These are phyloP conservation scores for Lytechinus variegatus DNA, from an alignment of 35 echinoderm and acorn worm genomes.

Conservation along the genomic window DNA sequence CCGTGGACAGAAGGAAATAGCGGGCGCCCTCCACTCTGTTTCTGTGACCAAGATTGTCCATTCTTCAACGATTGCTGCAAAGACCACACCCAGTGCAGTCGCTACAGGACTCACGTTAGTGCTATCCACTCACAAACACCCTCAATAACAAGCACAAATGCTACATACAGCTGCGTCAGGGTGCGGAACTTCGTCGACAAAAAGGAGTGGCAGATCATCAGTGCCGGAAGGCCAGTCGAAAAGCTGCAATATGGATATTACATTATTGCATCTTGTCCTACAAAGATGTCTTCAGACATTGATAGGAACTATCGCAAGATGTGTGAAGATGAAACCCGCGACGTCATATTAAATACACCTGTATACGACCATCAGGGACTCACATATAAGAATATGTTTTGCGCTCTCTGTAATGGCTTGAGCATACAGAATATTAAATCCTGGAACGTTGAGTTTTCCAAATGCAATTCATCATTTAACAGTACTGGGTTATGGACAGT, in stretches of 20 bases:
- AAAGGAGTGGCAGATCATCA: background rate
- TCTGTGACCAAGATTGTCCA: conserved; percentile 25
- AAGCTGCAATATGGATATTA: conserved; percentile 35
- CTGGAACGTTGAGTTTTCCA: conserved; percentile 23
- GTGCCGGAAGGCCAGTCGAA: background rate
- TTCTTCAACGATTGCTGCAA: conserved; percentile 42
- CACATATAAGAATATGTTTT: conserved; percentile 44
- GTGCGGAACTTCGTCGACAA: background rate
- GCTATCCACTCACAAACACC: background rate
- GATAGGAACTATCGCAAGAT: background rate
- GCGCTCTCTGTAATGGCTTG: conserved; percentile 42
- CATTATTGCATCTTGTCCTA: conserved; percentile 26
- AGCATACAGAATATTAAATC: background rate
- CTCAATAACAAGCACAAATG: background rate
- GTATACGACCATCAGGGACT: background rate
- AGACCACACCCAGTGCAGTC: conserved; percentile 21
- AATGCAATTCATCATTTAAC: conserved; percentile 21
- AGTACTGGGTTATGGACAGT: background rate
- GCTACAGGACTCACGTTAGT: background rate
- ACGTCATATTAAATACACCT: conserved; percentile 17
- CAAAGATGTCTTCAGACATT: background rate
- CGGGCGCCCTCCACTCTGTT: conserved; percentile 28
- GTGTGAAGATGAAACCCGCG: conserved; percentile 12
- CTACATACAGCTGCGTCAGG: background rate
- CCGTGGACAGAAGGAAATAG: background rate